Conservation (phyloP, 2,888 invertebrate species). For the Drosophila maculinotata region DNA sequence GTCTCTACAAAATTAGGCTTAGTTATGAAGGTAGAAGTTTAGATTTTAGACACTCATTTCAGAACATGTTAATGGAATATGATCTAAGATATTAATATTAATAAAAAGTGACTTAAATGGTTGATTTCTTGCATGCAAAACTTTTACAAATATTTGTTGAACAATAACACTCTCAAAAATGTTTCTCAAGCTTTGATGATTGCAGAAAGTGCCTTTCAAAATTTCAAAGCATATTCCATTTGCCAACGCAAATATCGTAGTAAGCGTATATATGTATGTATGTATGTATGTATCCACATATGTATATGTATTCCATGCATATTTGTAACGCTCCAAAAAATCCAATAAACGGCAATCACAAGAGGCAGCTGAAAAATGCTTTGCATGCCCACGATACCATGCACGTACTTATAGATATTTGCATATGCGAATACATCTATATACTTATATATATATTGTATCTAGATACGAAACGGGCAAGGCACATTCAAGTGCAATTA, state of each 20-base stretch:
- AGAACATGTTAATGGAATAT: too few relatives aligned
- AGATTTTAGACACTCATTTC: too few relatives aligned
- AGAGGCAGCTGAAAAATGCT: constrained; percentile 53
- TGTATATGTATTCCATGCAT: constrained; percentile 68
- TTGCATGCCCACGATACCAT: constrained; percentile 47
- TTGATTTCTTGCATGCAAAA: constrained; percentile 8
- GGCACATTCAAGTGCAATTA: constrained; percentile 59
- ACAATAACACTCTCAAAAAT: constrained; percentile 23
- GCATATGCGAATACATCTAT: constrained; percentile 7
- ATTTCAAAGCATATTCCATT: constrained; percentile 52
- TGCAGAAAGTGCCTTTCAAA: constrained; percentile 32
- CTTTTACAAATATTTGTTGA: constrained; percentile 20
- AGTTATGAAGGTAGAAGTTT: too few relatives aligned
- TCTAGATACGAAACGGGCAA: constrained; percentile 25
- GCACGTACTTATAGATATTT: background rate
- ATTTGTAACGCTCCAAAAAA: constrained; percentile 77
- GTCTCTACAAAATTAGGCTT: too few relatives aligned
- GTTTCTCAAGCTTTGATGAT: constrained; percentile 38
- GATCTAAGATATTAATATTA: too few relatives aligned
- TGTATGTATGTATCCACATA: constrained; percentile 17
- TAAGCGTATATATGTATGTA: constrained; percentile 29
- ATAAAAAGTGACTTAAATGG: background rate
- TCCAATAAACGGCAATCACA: constrained; percentile 76
- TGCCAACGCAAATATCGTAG: constrained; percentile 51
- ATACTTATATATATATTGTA: background rate